A percentile compares a stretch with the other conserved stretches of the same genome.
Evolutionary conservation across 2,113 vertebrate species (phyloP).

Genomic region (Nycticorax nycticorax): DNA sequence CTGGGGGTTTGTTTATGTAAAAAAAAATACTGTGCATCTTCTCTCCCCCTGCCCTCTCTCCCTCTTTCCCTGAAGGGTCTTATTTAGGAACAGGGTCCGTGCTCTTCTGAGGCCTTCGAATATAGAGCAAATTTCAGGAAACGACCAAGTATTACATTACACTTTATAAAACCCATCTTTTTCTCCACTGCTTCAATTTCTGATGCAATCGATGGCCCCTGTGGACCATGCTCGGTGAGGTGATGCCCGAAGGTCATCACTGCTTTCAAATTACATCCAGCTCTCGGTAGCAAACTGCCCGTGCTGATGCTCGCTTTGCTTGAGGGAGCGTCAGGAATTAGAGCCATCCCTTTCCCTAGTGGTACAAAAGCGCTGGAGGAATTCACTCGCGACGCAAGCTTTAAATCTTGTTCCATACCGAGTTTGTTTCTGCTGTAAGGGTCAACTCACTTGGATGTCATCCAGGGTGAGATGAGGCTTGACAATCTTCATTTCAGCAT

Average conservation of each 20-base stretch:
- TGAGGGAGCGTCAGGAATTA: neutral
- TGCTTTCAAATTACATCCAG: neutral
- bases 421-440: conserved; percentile 11
- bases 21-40: neutral
- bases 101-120: neutral
- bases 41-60: neutral
- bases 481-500: conserved; percentile 47
- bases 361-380: neutral
- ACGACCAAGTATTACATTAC: neutral
- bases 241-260: neutral
- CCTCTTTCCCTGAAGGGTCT: neutral
- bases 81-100: neutral
- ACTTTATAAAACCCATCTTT: neutral
- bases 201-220: neutral
- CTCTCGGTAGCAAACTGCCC: neutral
- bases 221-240: neutral
- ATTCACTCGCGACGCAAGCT: neutral
- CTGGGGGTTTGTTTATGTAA: neutral
- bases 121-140: neutral
- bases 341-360: neutral
- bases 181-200: neutral
- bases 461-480: neutral
- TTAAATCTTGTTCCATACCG: neutral
- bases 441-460: neutral
- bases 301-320: neutral